These are phyloP conservation scores for Macrotus californicus DNA, from an alignment of 2,113 vertebrate species.

Conservation along the genomic window DNA sequence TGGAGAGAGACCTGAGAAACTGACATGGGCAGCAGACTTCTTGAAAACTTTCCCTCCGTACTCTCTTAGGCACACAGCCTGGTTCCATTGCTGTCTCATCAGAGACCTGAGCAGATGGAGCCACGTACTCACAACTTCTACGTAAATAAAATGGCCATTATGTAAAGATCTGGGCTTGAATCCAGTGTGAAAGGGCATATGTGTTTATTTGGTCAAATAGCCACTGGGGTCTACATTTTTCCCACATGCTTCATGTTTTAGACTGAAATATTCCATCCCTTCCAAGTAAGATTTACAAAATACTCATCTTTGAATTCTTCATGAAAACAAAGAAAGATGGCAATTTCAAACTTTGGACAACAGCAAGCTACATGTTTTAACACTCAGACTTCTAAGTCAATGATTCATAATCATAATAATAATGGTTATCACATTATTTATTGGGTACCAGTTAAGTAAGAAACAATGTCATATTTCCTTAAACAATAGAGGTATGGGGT, in stretches of 20 bases:
- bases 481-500: neutral
- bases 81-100: neutral
- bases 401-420: neutral
- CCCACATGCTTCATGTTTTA: neutral
- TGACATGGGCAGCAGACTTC: neutral
- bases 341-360: neutral
- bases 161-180: neutral
- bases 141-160: slow-evolving; percentile 40
- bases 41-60: neutral
- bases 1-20: neutral
- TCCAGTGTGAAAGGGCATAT: neutral
- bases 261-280: neutral
- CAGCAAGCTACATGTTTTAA: neutral
- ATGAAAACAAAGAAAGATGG: slow-evolving; percentile 26
- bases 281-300: slow-evolving; percentile 5
- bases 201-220: neutral
- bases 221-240: neutral
- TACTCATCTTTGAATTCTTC: slow-evolving; percentile 10
- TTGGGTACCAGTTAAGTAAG: neutral
- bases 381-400: neutral
- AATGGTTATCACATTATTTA: neutral
- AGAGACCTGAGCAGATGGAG: slow-evolving; percentile 35
- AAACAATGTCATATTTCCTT: neutral
- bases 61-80: neutral
- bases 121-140: neutral